Percentiles rank a stretch among this genome's conserved stretches.
These are phyloP conservation scores for Chlamydotis undulata DNA, from an alignment of 2,113 vertebrate genomes.

Conservation along the genomic window DNA sequence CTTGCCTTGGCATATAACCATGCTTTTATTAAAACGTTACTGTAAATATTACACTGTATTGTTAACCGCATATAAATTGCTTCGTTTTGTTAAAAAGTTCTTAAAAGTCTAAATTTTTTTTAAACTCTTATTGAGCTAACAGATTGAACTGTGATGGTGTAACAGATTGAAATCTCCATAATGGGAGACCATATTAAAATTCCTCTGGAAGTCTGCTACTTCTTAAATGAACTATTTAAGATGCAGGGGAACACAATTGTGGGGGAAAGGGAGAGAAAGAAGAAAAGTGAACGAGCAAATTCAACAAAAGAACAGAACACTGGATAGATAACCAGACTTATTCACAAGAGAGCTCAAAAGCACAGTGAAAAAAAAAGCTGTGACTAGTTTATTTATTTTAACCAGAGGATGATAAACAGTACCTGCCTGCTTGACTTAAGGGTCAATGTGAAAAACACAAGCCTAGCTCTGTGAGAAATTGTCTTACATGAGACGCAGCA, in stretches of 20 bases:
- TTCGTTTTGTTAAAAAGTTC: slow-evolving; percentile 2
- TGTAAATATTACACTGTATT: neutral
- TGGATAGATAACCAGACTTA: neutral
- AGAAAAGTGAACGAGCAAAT: neutral
- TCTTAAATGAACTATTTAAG: slow-evolving; percentile 11
- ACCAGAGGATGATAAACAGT: neutral
- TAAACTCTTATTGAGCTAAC: slow-evolving; percentile 34
- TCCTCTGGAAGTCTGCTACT: slow-evolving; percentile 32
- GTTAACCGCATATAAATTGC: neutral
- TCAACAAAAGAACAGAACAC: neutral
- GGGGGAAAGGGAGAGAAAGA: neutral
- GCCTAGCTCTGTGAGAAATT: neutral
- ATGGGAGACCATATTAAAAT: slow-evolving; percentile 43
- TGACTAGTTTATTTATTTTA: neutral
- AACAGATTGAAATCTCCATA: slow-evolving; percentile 70
- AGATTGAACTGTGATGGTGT: slow-evolving; percentile 46
- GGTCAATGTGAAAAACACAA: neutral
- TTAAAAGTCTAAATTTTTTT: neutral
- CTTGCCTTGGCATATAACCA: neutral
- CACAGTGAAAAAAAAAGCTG: neutral
- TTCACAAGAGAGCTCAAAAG: neutral
- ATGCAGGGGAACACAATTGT: slow-evolving; percentile 3
- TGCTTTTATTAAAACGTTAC: neutral
- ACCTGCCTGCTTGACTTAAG: neutral
- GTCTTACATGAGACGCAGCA: neutral